Conservation (phyloP, 2,797 vertebrate species). For the Varecia variegata region DNA sequence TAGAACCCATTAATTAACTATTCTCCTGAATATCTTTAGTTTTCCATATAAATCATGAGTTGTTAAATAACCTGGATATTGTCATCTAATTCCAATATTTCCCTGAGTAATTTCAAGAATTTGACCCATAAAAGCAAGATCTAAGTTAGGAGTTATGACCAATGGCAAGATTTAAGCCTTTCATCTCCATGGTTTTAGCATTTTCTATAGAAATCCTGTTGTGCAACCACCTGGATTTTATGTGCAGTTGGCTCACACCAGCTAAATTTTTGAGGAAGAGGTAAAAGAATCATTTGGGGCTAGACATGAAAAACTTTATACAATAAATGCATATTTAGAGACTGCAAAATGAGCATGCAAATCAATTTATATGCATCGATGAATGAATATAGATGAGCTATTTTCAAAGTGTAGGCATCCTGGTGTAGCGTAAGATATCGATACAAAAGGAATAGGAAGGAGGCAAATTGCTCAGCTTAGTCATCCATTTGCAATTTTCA, state of each 20-base stretch:
- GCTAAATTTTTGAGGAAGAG: conserved; percentile 30
- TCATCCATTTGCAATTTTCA: conserved; percentile 64
- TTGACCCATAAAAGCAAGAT: background rate
- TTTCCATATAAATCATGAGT: background rate
- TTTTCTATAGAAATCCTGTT: background rate
- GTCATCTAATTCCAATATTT: background rate
- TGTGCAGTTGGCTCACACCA: background rate
- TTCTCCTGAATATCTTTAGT: background rate
- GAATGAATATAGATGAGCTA: conserved; percentile 58
- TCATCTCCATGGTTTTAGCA: background rate
- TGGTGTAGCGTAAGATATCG: background rate
- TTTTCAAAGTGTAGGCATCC: conserved; percentile 62
- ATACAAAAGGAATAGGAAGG: conserved; percentile 21
- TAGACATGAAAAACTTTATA: conserved; percentile 33
- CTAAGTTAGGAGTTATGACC: background rate
- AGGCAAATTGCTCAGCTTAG: conserved; percentile 13
- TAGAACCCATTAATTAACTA: background rate
- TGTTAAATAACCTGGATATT: background rate
- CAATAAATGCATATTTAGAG: conserved; percentile 48
- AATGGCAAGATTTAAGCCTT: background rate
- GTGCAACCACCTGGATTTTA: background rate
- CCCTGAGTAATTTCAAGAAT: background rate
- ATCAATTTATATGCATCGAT: conserved; percentile 44
- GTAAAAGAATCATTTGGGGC: conserved; percentile 21
- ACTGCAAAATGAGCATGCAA: conserved; percentile 58